Evolutionary conservation across 2,888 invertebrate genomes (phyloP), one percentile per base, ranked within the genome.

Genomic region (Andricus quercusramuli): DNA sequence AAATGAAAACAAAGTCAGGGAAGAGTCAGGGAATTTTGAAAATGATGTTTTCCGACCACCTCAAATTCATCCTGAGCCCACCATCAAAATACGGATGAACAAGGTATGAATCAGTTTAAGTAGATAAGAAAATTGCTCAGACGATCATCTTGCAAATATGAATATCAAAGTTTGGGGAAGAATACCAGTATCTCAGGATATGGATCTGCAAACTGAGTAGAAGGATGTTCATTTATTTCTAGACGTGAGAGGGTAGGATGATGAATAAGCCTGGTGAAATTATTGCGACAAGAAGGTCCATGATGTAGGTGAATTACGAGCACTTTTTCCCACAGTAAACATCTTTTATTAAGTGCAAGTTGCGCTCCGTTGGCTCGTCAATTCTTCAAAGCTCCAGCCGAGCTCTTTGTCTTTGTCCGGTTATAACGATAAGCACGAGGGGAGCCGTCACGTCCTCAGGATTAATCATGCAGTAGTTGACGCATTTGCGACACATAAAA

Each of bases 381-480:
- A 89, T 88, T 89, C 87, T 87, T 89, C 88, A 88, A 86, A 85
- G 84, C 82, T 83, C 84, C 85, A 22, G 84, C 82, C 80, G 79
- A 82, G 85, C 86, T 85, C 87, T 88, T 89, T 88, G 88, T 89
- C 88, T 89, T 87, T 83, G 82, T 85, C 83, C 84, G 82, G 81
- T 85, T 82, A 79, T 83, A 84, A 83, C 86, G 85, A 88, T 88
- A 85, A 86, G 85, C 85, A 82, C 83, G 59, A 68, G 81, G 80
- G 83, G 47, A 82, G 83, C 83, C 76, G 68, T 64, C 81, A 44
- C 22, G 47, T 70, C 70, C 70, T 70, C 44, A 51, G 25, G 80
- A 83, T 83, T 85, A 83, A 83, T 82, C 82, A 81, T 79, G 44
- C 79, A 62, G 76, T 80, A 80, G 65, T 82, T 80, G 81, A 74